Evolutionary conservation across 2,888 invertebrate genomes (phyloP).

Genomic region (Apotomis turbidana): DNA sequence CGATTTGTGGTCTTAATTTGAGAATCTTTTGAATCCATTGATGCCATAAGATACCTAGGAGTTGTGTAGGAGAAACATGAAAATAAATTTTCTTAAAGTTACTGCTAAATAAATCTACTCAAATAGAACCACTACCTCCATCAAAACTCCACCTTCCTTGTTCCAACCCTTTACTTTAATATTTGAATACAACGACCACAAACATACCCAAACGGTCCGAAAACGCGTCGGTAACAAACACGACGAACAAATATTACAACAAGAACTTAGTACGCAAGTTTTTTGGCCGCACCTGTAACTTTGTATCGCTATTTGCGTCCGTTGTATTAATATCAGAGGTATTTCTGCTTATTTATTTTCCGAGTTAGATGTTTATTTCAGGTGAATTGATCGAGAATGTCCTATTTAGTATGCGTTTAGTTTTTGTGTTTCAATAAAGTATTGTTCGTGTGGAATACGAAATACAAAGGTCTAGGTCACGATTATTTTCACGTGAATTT

Average conservation of each 20-base stretch:
- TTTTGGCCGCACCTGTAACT: not conserved
- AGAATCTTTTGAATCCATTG: too few species aligned
- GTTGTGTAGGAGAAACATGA: not conserved
- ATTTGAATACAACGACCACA: conserved; percentile 18
- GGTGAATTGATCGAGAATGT: not conserved
- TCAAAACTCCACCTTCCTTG: conserved; percentile 6
- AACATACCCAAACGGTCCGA: not conserved
- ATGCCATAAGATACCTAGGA: too few species aligned
- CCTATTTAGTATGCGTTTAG: too few species aligned
- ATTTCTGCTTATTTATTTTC: not conserved
- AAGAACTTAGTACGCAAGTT: conserved; percentile 2
- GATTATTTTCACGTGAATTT: too few species aligned
- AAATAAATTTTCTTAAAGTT: not conserved
- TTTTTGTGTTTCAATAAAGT: too few species aligned
- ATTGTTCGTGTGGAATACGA: too few species aligned
- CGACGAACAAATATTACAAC: not conserved
- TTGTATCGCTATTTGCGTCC: not conserved
- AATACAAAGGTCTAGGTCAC: too few species aligned
- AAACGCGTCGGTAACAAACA: not conserved
- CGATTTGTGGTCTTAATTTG: too few species aligned
- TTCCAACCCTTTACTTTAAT: conserved; percentile 16
- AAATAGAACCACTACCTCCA: not conserved
- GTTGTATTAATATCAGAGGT: not conserved
- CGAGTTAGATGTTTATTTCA: not conserved
- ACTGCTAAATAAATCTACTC: not conserved